Evolutionary conservation across 2,797 vertebrate species (phyloP), one percentile per base, ranked within the genome.

Genomic region (Aldrovandia affinis): DNA sequence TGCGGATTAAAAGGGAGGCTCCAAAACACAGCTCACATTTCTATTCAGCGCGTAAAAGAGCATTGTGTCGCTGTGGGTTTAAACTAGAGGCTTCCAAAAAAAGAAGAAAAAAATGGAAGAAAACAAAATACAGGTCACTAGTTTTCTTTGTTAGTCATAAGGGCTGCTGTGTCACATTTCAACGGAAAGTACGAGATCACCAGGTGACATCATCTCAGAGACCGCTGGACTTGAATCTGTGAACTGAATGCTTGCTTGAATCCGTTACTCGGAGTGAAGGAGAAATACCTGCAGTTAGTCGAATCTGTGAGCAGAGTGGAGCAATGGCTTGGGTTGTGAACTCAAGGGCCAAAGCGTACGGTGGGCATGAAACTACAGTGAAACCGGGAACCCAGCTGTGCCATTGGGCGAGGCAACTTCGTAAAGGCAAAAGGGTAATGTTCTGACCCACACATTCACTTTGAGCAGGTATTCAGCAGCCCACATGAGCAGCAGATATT

Each of bases 1-100:
- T 18, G 18, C 3, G 68, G 30, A 73, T 73, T 73, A 73, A 73
- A 68, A 36, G 36, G 6, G 36, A 73, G 33, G 33, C 39, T 36
- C 68, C 18, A 9, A 73, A 73, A 39, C 0, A 39, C 33, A 36
- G 68, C 22, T 73, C 36, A 18, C 3, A 33, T 73, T 73, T 73
- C 68, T 42, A 18, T 39, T 39, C 36, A 73, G 68, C 8, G 39
- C 20, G 68, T 73, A 85, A 0, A 28, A 82, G 70, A 86, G 36
- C 1, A 0, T 50, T 59, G 81, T 65, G 78, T 18, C 42, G 55
- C 39, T 81, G 18, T 39, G 55, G 59, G 22, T 81, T 57, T 68
- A 61, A 2, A 42, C 68, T 36, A 22, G 30, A 73, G 3, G 14
- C 18, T 30, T 57, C 10, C 15, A 36, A 70, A 70, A 70, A 73